Percentiles rank a stretch among this genome's conserved stretches.
These are phyloP conservation scores for Agrochola litura DNA, from an alignment of 2,888 invertebrate genomes.

Conservation along the genomic window DNA sequence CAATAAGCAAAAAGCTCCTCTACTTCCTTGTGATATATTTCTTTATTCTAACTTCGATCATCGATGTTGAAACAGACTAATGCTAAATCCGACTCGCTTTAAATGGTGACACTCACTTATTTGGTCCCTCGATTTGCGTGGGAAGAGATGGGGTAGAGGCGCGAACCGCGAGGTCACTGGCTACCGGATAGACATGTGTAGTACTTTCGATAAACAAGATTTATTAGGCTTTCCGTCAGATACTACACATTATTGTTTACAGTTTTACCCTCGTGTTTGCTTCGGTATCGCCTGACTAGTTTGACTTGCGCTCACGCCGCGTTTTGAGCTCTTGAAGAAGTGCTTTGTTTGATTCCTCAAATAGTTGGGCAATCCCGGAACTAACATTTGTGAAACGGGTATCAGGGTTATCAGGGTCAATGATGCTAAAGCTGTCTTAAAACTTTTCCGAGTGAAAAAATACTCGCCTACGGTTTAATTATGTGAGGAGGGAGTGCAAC, in stretches of 20 bases:
- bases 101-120: conserved; percentile 6
- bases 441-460: not conserved
- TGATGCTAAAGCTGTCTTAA: not conserved
- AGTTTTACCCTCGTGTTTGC: not conserved
- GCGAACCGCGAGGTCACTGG: conserved; percentile 19
- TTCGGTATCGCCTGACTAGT: not conserved
- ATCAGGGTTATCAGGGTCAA: not conserved
- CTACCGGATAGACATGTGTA: conserved; percentile 8
- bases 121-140: conserved; percentile 27
- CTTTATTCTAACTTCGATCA: not conserved
- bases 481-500: not conserved
- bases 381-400: too few species aligned
- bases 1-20: not conserved
- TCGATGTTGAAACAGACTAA: not conserved
- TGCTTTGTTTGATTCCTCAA: not conserved
- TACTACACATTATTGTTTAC: not conserved
- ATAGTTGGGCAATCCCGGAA: too few species aligned
- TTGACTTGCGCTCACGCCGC: not conserved
- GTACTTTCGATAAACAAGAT: conserved; percentile 21
- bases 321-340: not conserved
- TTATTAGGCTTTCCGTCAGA: conserved; percentile 5
- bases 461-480: not conserved
- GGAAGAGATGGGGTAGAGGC: conserved; percentile 34
- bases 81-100: not conserved
- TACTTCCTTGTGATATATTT: not conserved